phyloP scores from a whole-genome alignment of 2,888 invertebrate species.

The Pristionchus entomophagus region DNA sequence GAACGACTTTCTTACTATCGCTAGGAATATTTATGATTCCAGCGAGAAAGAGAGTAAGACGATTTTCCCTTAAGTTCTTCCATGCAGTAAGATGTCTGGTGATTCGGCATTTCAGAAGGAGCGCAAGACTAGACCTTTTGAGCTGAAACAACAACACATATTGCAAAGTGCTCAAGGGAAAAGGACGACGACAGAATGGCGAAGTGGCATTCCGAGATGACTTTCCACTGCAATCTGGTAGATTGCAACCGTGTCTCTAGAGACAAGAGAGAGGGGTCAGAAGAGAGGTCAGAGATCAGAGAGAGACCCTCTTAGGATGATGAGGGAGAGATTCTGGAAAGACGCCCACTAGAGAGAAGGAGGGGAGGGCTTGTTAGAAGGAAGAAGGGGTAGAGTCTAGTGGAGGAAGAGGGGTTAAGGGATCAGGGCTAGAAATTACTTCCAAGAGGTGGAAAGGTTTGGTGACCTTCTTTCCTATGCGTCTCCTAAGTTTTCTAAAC shows the following conservation, averaged over 20 bases:
- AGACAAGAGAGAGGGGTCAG: background rate
- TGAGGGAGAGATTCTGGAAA: constrained; percentile 19
- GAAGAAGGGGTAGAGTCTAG: background rate
- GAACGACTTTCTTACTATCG: no score
- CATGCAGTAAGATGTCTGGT: no score
- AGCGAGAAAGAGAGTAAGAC: no score
- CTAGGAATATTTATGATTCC: no score
- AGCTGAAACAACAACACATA: no score
- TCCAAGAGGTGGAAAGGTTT: no score
- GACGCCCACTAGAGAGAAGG: background rate
- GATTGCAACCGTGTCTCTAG: constrained; percentile 19
- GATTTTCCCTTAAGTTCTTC: no score
- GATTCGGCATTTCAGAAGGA: background rate
- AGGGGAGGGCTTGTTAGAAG: background rate
- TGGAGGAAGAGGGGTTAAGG: background rate
- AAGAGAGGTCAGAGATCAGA: background rate
- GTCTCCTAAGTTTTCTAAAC: no score
- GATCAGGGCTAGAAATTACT: no score
- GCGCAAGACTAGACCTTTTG: no score
- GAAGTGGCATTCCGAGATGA: constrained; percentile 14
- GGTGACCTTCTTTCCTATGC: no score
- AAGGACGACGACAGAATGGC: background rate
- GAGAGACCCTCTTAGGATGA: background rate
- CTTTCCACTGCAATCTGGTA: background rate
- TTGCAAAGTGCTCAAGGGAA: background rate